Evolutionary conservation across 1,140 invertebrate genomes (phyloP).

Genomic region (Ruditapes philippinarum): DNA sequence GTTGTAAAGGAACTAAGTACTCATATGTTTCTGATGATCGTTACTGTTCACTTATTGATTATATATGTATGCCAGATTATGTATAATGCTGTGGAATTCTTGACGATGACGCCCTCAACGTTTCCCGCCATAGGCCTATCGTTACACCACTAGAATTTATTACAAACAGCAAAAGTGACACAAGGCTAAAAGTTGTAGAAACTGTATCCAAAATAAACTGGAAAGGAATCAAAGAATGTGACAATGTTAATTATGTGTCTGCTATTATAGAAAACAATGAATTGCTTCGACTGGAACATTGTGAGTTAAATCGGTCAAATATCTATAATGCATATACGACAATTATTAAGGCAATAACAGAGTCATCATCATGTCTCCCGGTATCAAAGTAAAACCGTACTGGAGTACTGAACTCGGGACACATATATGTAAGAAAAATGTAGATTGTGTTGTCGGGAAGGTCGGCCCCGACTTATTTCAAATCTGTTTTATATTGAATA

Average conservation of each 20-base stretch:
- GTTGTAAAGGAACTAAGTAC: background rate
- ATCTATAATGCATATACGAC: background rate
- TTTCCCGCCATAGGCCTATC: slow-evolving; percentile 28
- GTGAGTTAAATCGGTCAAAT: no score
- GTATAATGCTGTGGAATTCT: slow-evolving; percentile 24
- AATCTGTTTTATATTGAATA: background rate
- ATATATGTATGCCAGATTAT: slow-evolving; percentile 17
- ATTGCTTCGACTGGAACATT: background rate
- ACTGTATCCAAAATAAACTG: background rate
- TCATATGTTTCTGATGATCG: slow-evolving; percentile 31
- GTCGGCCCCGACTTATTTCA: background rate
- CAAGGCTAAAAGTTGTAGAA: background rate
- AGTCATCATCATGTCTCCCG: background rate
- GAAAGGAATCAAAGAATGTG: background rate
- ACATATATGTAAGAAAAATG: background rate
- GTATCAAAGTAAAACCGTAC: background rate
- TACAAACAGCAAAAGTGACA: background rate
- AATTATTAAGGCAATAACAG: background rate
- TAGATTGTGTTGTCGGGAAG: background rate
- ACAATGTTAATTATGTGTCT: no score
- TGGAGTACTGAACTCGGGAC: background rate
- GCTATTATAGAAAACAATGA: background rate
- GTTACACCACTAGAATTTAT: background rate
- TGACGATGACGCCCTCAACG: slow-evolving; percentile 44
- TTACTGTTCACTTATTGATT: slow-evolving; percentile 33